Percentiles rank a stretch among this genome's conserved stretches.
Conservation (phyloP, 1,140 invertebrate species). For the Elysia chlorotica region DNA sequence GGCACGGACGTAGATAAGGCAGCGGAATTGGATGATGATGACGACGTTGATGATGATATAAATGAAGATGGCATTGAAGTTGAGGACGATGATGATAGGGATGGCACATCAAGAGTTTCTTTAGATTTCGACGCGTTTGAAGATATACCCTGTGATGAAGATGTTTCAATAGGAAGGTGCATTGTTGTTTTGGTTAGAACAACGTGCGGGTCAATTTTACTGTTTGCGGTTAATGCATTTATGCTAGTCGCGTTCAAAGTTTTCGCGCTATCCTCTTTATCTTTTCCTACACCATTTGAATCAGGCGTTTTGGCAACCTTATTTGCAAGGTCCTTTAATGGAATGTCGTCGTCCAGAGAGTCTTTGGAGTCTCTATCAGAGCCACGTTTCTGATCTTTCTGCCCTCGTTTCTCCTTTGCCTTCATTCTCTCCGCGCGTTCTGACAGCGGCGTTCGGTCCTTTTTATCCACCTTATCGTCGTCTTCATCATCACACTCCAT, state of each 20-base stretch:
- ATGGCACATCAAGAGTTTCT: no score
- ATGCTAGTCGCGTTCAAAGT: not conserved
- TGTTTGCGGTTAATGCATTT: not conserved
- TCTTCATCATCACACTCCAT: conserved; percentile 38
- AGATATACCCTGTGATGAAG: not conserved
- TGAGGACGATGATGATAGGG: not conserved
- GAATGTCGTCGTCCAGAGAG: conserved; percentile 34
- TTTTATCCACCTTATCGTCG: conserved; percentile 24
- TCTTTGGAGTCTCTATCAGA: conserved; percentile 19
- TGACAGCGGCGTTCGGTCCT: conserved; percentile 14
- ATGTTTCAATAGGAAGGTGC: no score
- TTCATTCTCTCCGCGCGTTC: conserved; percentile 27
- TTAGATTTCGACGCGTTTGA: not conserved
- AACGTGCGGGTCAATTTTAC: not conserved
- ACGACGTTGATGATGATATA: not conserved
- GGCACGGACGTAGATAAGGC: not conserved
- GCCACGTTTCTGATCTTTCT: conserved; percentile 23
- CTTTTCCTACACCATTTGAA: not conserved
- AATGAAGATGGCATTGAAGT: not conserved
- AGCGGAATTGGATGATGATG: conserved; percentile 1
- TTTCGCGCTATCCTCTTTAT: not conserved
- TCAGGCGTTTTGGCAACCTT: not conserved
- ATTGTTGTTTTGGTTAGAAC: not conserved
- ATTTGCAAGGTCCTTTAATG: conserved; percentile 30
- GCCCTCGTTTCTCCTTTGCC: conserved; percentile 24